Evolutionary conservation across 2,113 vertebrate genomes (phyloP), one percentile per base, ranked within the genome.

Genomic region (Macrotis lagotis): DNA sequence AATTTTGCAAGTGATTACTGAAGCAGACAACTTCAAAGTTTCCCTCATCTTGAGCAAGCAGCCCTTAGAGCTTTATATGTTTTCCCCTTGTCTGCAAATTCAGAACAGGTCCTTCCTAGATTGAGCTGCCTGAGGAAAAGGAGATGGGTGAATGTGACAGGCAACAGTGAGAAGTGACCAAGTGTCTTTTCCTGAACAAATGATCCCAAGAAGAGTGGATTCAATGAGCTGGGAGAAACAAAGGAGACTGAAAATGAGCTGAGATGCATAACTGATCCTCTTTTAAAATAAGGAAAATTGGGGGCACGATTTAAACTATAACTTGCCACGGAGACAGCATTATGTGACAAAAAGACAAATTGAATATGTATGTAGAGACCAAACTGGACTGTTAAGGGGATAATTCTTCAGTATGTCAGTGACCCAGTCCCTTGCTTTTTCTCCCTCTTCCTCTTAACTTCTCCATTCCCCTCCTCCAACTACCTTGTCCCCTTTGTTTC

Each of bases 171-270:
- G 26, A 50, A 28, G 48, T 49, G 22, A n/a, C 59, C 92, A 90
- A 90, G 94, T 93, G 8, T 88, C 19, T 91, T 47, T 92, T 90
- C 16, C 88, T 50, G 50, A 93, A 83, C 22, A 93, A 93, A 8
- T 25, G n/a, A 51, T 28, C 51, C 93, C 66, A 92, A 59, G 47
- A 93, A 92, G 28, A 91, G 1, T 92, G 51, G 96, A 14, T 51
- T 88, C 11, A 51, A 22, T 66, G 51, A 25, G 8, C 24, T 1
- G 26, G 91, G 88, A 89, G 24, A 94, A 51, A 16, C 1, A 48
- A 48, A 93, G 31, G 55, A 83, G 66, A 83, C 24, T 83, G 1
- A 6, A 44, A 83, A 83, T 83, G 66, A 83, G n/a, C n/a, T 2
- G 66, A 11, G 28, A 66, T 89, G 49, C 49, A 26, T 49, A 49